Base-by-base conservation (phyloP, 1,140 invertebrate species). In the Drosophila saltans region DNA sequence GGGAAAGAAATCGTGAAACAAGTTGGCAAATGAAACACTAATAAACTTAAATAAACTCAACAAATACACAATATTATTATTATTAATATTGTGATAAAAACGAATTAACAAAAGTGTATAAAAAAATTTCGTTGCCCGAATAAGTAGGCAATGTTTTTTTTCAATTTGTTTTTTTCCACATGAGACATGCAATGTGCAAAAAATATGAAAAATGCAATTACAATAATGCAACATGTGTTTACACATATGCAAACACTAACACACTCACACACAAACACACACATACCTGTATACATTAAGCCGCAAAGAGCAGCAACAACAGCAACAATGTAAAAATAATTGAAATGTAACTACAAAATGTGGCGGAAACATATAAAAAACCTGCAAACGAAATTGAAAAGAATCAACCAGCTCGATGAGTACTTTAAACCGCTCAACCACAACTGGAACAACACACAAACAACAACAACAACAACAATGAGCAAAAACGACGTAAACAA, bases 131-230 rank as follows among this genome's bases (percentile, higher is more conserved):
- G 2, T 24, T 63, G 66, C 56, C 56, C 74, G n/a, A 16, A 57
- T 65, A 78, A 71, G 40, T 77, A 63, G 79, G 71, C 80, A 67
- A 67, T 43, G 33, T 10, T 59, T 59, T 59, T 59, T 39, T 58
- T 59, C 4, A 21, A 21, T 0, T 24, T 48, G 21, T 48, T 6
- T 21, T 52, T 9, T 52, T 10, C 2, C 2, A 2, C 3, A 24
- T 9, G 8, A 24, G 3, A 3, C n/a, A 4, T 1, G 28, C 39
- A 52, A 28, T 62, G 39, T 59, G 9, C 8, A 8, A 40, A 43
- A 43, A 43, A 64, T 76, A 58, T 76, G 59, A 39, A 36, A 36
- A 36, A 36, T 56, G 26, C 61, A 30, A 36, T 36, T 45, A 55
- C 21, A 33, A 48, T 16, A 69, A 26, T 43, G 59, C 24, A 66